Percentiles rank a stretch among this genome's conserved stretches.
Conservation (phyloP, 2,797 vertebrate species). For the Rousettus madagascariensis region DNA sequence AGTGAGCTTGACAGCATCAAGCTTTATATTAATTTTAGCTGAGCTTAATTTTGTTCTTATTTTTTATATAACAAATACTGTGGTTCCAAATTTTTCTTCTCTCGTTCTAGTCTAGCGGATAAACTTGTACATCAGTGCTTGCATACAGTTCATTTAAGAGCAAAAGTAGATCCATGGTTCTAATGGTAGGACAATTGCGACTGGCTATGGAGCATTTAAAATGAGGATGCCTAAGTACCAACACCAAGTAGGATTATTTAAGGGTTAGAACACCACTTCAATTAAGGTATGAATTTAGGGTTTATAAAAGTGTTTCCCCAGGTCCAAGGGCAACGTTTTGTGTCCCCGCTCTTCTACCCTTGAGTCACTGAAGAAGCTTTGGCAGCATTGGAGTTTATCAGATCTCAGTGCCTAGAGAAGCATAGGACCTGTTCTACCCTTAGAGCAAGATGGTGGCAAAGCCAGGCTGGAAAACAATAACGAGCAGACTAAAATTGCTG, state of each 20-base stretch:
- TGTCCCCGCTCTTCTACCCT: neutral
- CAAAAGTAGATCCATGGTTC: neutral
- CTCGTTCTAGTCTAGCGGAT: neutral
- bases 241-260: neutral
- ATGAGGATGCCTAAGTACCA: neutral
- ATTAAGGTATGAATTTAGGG: neutral
- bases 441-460: neutral
- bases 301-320: neutral
- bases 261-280: neutral
- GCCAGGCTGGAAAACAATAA: neutral
- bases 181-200: neutral
- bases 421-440: neutral
- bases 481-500: neutral
- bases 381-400: neutral
- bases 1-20: neutral
- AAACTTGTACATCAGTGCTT: accelerated
- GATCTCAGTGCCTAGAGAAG: neutral
- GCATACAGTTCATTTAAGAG: neutral
- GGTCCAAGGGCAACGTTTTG: neutral
- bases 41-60: neutral
- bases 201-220: neutral
- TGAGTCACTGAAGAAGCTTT: neutral
- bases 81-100: neutral
- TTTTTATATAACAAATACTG: neutral
- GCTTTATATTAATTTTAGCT: neutral